Evolutionary conservation across 2,797 vertebrate genomes (phyloP).

Genomic region (Enteromius unitaeniatus): DNA sequence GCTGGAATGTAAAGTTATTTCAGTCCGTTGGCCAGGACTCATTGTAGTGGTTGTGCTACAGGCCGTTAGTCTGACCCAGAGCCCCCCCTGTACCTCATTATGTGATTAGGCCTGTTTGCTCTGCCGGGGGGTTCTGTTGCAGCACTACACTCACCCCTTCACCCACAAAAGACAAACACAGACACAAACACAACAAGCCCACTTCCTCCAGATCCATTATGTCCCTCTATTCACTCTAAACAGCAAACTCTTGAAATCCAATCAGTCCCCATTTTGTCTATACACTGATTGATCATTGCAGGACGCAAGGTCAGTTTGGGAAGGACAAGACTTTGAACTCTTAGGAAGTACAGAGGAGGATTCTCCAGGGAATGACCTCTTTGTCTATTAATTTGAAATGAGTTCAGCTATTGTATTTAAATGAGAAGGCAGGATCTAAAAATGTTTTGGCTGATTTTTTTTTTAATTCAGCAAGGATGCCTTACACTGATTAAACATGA

Average conservation of each 20-base stretch:
- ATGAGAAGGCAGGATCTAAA: constrained; percentile 16
- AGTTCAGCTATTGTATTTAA: constrained; percentile 41
- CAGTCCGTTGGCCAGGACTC: constrained; percentile 42
- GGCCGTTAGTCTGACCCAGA: constrained; percentile 36
- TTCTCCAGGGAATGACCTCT: constrained; percentile 11
- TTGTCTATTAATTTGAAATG: neutral
- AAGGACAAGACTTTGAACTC: neutral
- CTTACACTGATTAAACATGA: neutral
- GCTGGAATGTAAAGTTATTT: constrained; percentile 68
- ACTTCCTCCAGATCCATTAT: constrained; percentile 39
- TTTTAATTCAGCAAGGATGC: neutral
- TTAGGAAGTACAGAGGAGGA: neutral
- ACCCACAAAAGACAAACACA: constrained; percentile 19
- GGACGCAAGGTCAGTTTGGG: neutral
- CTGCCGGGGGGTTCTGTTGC: constrained; percentile 44
- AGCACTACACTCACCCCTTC: constrained; percentile 17
- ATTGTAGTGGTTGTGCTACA: constrained; percentile 47
- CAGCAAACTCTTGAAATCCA: constrained; percentile 21
- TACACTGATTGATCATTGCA: constrained; percentile 19
- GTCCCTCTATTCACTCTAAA: constrained; percentile 15
- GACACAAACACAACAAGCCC: constrained; percentile 27
- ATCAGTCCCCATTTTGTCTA: constrained; percentile 14
- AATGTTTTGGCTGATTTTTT: neutral
- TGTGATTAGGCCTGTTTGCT: constrained; percentile 57
- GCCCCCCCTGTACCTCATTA: constrained; percentile 42